These are phyloP conservation scores for Cynopterus brachyotis DNA, from an alignment of 2,113 vertebrate genomes.

Conservation along the genomic window DNA sequence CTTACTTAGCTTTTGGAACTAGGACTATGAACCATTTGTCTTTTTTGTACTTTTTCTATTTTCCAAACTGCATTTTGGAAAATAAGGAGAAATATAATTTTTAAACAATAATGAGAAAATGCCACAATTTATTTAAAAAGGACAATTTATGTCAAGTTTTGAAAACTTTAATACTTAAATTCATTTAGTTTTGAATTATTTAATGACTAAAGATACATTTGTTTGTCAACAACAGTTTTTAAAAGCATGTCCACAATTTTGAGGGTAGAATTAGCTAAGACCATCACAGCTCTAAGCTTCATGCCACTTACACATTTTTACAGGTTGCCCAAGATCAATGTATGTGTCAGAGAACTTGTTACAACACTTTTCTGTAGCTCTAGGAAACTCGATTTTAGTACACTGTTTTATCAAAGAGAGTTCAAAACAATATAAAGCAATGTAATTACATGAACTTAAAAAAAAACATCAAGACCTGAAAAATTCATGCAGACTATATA, in stretches of 20 bases:
- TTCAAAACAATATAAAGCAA: background rate
- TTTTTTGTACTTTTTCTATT: background rate
- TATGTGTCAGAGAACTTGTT: constrained; percentile 27
- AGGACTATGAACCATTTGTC: background rate
- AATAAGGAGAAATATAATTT: background rate
- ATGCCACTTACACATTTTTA: background rate
- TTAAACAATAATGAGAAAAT: background rate
- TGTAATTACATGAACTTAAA: background rate
- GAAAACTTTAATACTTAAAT: background rate
- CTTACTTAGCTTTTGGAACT: background rate
- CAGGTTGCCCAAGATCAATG: constrained; percentile 18
- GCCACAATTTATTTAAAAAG: background rate
- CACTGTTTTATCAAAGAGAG: background rate
- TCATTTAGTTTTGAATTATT: background rate
- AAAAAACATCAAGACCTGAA: background rate
- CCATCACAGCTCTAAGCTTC: background rate
- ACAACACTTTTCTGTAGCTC: background rate
- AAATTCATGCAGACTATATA: background rate
- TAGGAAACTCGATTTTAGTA: constrained; percentile 41
- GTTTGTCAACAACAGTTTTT: background rate
- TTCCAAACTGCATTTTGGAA: background rate
- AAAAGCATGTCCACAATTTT: background rate
- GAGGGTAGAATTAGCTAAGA: background rate
- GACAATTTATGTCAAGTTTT: background rate
- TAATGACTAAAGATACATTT: background rate